Base-by-base conservation (phyloP, 2,113 vertebrate species). In the Thalassoma bifasciatum region DNA sequence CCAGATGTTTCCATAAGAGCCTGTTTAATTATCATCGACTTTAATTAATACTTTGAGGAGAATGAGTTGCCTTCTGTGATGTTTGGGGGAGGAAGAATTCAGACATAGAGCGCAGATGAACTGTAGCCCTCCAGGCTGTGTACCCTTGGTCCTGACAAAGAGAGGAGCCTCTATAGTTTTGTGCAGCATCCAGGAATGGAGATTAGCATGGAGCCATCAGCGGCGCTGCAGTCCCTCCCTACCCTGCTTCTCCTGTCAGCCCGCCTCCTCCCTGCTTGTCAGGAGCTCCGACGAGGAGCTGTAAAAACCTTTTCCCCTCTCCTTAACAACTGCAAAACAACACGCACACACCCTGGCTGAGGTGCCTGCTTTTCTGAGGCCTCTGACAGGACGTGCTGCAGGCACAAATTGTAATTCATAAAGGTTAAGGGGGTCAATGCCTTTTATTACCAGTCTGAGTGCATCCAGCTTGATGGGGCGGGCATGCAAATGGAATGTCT, bases 391-490 rank as follows among this genome's bases (percentile, higher is more conserved):
- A 94, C 92, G 93, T 93, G 92, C 89, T 92, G 91, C 93, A 93
- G 93, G 92, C 94, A 94, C 93, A 94, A 95, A 95, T 94, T 95
- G 93, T 94, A 94, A 95, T 95, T 94, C 93, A 94, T 91, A 94
- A 94, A 94, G 94, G 94, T 95, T 94, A 95, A 94, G 93, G 93
- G 92, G 94, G 93, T 94, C 94, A 95, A 93, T 94, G 93, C 93
- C 93, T 94, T 94, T 94, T 94, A 94, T 95, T 94, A 94, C 91
- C 89, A 92, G 93, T 94, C 93, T 92, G 93, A 91, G 92, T 92
- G 93, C 92, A 93, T 93, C 93, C 91, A 89, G 91, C 90, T 91
- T 92, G 92, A 94, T 93, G 90, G 92, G 91, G 86, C 76, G 72
- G 84, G 93, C 92, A 94, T 94, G 93, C 93, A 94, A 94, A 95